These are phyloP conservation scores for Paramormyrops kingsleyae DNA, from an alignment of 2,113 vertebrate species.

Conservation along the genomic window DNA sequence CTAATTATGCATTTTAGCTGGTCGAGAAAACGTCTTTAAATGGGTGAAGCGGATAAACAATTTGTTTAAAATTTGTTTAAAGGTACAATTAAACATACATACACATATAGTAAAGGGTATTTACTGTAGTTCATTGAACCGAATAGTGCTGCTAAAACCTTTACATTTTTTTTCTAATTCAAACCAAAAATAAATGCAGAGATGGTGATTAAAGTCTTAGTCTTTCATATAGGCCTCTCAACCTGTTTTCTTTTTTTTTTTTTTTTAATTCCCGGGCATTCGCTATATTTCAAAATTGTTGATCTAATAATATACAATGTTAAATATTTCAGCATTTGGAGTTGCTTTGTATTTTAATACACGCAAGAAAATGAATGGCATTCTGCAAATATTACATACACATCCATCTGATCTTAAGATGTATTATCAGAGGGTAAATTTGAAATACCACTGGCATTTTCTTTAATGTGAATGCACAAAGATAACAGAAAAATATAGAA, in stretches of 20 bases:
- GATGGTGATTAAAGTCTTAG: not conserved
- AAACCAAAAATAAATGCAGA: not conserved
- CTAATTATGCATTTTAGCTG: not conserved
- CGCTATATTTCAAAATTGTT: not conserved
- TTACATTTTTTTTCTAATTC: not conserved
- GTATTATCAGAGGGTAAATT: not conserved
- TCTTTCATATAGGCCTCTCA: not conserved
- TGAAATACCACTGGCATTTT: not conserved
- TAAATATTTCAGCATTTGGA: not conserved
- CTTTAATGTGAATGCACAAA: not conserved
- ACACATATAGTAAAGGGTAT: not conserved
- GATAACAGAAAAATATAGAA: not conserved
- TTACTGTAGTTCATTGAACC: not conserved
- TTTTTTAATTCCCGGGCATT: not conserved
- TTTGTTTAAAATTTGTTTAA: not conserved
- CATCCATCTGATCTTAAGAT: not conserved
- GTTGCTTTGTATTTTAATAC: not conserved
- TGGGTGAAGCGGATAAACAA: not conserved
- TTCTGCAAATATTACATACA: not conserved
- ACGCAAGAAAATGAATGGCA: slow-evolving; percentile 4
- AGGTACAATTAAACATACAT: not conserved
- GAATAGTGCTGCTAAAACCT: not conserved
- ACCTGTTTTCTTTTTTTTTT: not conserved
- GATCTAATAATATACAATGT: not conserved
- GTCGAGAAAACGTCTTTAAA: not conserved